These are phyloP conservation scores for Parus major DNA, from an alignment of 2,113 vertebrate species.

Conservation along the genomic window DNA sequence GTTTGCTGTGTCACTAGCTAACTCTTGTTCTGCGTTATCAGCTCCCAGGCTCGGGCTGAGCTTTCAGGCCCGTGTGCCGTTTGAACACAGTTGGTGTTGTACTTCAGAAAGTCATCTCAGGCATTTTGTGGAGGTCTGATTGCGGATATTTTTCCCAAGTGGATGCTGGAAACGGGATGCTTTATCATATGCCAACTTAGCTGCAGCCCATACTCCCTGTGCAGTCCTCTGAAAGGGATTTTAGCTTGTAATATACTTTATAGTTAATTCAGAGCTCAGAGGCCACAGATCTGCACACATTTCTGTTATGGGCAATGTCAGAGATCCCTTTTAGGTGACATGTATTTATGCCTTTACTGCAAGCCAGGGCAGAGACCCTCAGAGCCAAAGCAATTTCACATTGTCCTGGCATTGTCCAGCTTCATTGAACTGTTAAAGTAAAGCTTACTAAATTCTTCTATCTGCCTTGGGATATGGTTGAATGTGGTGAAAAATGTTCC, in stretches of 20 bases:
- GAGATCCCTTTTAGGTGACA: neutral
- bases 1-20: neutral
- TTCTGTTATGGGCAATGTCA: neutral
- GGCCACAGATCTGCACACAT: neutral
- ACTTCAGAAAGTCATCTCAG: constrained; percentile 48
- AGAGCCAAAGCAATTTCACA: neutral
- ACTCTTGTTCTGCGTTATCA: neutral
- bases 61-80: neutral
- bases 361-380: neutral
- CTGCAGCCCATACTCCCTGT: neutral
- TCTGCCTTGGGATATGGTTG: neutral
- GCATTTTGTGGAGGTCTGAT: neutral
- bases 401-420: neutral
- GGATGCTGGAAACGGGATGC: neutral
- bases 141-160: neutral
- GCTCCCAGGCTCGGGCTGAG: constrained; percentile 7
- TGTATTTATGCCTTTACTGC: neutral
- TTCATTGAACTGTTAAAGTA: neutral
- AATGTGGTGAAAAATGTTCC: neutral
- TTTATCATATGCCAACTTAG: neutral
- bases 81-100: neutral
- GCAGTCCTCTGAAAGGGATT: neutral
- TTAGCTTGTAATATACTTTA: neutral
- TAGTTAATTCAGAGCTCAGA: neutral
- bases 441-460: neutral